phyloP scores from a whole-genome alignment of 2,113 vertebrate genomes.

The Grus americana region DNA sequence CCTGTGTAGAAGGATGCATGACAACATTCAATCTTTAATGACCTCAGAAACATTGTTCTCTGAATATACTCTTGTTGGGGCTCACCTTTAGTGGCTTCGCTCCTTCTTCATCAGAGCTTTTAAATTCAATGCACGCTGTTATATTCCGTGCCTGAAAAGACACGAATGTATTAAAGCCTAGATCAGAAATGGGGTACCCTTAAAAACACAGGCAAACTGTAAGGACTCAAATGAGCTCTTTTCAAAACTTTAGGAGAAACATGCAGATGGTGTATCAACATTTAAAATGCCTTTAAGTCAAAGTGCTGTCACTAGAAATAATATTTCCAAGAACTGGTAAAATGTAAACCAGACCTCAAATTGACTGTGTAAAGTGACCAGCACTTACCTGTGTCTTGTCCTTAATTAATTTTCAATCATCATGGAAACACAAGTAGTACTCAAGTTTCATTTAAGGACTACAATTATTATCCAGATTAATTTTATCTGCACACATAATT shows the following conservation, averaged over 20 bases:
- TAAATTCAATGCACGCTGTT: conserved; percentile 91
- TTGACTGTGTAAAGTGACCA: neutral
- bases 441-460: conserved; percentile 18
- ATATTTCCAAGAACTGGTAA: neutral
- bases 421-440: neutral
- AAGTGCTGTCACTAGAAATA: neutral
- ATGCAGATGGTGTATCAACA: neutral
- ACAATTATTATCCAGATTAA: neutral
- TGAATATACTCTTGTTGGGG: neutral
- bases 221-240: conserved; percentile 32
- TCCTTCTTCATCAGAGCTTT: conserved; percentile 90
- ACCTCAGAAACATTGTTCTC: neutral
- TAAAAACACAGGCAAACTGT: neutral
- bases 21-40: neutral
- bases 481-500: neutral
- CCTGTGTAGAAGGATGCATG: neutral
- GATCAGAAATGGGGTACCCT: neutral
- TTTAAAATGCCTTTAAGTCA: neutral
- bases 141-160: conserved; percentile 92
- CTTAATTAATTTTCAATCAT: neutral
- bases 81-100: conserved; percentile 90
- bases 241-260: conserved; percentile 1
- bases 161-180: neutral
- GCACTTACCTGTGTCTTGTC: neutral
- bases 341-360: neutral